Evolutionary conservation across 1,140 invertebrate genomes (phyloP).

Genomic region (Cotesia typhae): DNA sequence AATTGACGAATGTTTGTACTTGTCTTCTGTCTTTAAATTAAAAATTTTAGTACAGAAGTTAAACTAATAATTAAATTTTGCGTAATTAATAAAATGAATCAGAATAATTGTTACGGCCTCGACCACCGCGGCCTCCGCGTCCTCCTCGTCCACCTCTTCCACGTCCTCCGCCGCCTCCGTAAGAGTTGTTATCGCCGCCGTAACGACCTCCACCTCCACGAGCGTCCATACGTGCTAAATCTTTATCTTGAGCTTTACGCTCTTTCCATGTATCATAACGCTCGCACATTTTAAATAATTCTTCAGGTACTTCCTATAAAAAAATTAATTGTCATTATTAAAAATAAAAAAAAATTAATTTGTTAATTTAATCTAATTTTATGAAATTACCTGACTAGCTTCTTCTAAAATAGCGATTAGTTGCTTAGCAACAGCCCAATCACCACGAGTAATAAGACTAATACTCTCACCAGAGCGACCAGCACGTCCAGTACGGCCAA

Average conservation of each 20-base stretch:
- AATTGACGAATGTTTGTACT: no score
- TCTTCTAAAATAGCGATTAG: constrained; percentile 86
- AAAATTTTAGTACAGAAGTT: no score
- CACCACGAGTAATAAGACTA: constrained; percentile 79
- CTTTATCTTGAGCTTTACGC: constrained; percentile 64
- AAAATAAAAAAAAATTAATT: neutral
- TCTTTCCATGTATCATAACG: constrained; percentile 73
- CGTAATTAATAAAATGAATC: no score
- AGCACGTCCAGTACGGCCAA: constrained; percentile 89
- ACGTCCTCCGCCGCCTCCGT: constrained; percentile 29
- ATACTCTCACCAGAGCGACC: constrained; percentile 84
- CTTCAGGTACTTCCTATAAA: constrained; percentile 73
- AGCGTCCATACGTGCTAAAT: constrained; percentile 42
- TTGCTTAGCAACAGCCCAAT: constrained; percentile 82
- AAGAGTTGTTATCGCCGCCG: constrained; percentile 13
- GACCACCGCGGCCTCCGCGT: constrained; percentile 6
- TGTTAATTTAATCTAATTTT: neutral
- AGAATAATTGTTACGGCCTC: constrained; percentile 1
- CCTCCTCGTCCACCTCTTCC: constrained; percentile 33
- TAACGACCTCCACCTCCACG: constrained; percentile 42
- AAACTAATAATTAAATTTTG: no score
- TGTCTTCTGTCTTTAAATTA: no score
- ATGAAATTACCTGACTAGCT: constrained; percentile 69
- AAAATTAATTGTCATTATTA: constrained; percentile 20
- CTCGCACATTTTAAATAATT: constrained; percentile 75